phyloP scores from a whole-genome alignment of 2,888 invertebrate species.

The Scaptomyza parva region DNA sequence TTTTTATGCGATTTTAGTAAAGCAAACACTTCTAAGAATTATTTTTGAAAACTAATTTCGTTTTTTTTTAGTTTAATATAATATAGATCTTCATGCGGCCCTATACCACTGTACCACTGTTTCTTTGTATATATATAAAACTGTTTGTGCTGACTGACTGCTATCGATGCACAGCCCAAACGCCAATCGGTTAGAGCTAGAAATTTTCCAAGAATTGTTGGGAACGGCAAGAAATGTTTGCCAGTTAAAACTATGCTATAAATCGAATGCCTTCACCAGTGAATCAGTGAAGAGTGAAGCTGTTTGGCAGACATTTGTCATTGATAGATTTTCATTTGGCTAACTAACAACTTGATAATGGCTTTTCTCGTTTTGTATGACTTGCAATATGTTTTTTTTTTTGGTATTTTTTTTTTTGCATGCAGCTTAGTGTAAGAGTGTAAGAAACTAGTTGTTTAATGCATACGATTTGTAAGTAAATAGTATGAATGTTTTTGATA shows the following conservation, averaged over 20 bases:
- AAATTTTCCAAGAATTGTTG: too few species aligned
- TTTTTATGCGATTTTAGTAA: not conserved
- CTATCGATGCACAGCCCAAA: not conserved
- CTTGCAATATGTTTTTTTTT: conserved; percentile 47
- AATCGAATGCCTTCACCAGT: not conserved
- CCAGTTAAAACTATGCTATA: not conserved
- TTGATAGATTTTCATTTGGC: not conserved
- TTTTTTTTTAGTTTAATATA: not conserved
- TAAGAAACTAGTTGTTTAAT: conserved; percentile 31
- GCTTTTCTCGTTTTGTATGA: conserved; percentile 11
- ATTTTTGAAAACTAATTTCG: not conserved
- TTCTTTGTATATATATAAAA: not conserved
- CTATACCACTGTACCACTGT: too few species aligned
- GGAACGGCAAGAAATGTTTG: not conserved
- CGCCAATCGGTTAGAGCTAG: not conserved
- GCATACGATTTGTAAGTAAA: conserved; percentile 46
- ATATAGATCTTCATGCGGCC: too few species aligned
- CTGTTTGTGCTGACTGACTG: not conserved
- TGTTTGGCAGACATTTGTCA: not conserved
- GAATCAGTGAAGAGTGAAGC: not conserved
- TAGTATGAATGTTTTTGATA: conserved; percentile 20
- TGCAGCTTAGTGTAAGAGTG: conserved; percentile 49
- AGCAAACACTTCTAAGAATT: not conserved
- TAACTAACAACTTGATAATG: not conserved
- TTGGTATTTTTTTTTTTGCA: too few species aligned